These are phyloP conservation scores for Sitta europaea DNA, from an alignment of 2,113 vertebrate genomes.

Conservation along the genomic window DNA sequence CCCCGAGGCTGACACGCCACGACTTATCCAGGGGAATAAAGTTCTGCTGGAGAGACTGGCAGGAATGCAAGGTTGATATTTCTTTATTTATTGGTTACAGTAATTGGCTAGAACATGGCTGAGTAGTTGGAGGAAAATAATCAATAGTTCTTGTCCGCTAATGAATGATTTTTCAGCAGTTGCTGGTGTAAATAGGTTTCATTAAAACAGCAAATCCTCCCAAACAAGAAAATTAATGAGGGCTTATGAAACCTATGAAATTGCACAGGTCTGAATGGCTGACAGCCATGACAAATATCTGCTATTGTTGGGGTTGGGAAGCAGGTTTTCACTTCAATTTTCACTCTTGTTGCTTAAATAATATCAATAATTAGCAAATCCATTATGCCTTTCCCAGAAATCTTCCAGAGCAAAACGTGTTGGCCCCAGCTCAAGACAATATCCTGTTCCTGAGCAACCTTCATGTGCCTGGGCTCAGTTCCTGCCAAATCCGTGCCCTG, in stretches of 20 bases:
- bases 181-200: constrained; percentile 33
- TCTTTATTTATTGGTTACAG: constrained; percentile 58
- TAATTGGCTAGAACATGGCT: constrained; percentile 51
- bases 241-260: constrained; percentile 44
- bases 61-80: constrained; percentile 22
- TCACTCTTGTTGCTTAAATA: constrained; percentile 10
- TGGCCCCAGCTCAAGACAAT: background rate
- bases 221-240: constrained; percentile 41
- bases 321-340: constrained; percentile 46
- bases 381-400: background rate
- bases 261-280: constrained; percentile 27
- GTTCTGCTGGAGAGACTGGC: background rate
- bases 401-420: background rate
- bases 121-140: constrained; percentile 53
- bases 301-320: constrained; percentile 49
- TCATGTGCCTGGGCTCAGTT: accelerated
- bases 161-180: constrained; percentile 65
- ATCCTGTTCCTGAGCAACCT: background rate
- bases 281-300: constrained; percentile 37
- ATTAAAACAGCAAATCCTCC: constrained; percentile 60
- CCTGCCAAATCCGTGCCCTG: background rate
- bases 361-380: constrained; percentile 20
- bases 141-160: constrained; percentile 59
- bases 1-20: background rate
- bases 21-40: background rate